These are phyloP conservation scores for Neodiprion virginianus DNA, from an alignment of 1,140 invertebrate genomes.

Conservation along the genomic window DNA sequence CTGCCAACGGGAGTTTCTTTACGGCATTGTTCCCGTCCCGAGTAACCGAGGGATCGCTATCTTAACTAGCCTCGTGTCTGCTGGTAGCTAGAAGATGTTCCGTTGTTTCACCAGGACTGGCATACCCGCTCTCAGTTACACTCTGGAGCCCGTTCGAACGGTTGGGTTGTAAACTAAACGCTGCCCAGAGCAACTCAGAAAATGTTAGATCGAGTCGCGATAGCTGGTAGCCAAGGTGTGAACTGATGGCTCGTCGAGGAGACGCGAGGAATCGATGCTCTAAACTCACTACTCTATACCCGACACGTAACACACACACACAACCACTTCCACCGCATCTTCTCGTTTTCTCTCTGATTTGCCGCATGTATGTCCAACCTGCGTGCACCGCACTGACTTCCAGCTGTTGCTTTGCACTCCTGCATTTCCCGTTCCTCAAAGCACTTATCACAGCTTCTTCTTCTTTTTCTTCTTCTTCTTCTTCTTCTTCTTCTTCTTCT, in stretches of 20 bases:
- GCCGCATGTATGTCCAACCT: too few species aligned
- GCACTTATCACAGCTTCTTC: too few species aligned
- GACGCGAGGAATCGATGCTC: too few species aligned
- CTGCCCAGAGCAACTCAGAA: constrained; percentile 11
- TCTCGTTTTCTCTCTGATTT: too few species aligned
- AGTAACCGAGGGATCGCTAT: constrained; percentile 50
- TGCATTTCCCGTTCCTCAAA: too few species aligned
- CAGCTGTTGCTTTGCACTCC: too few species aligned
- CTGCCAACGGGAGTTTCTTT: constrained; percentile 48
- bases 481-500: too few species aligned
- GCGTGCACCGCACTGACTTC: too few species aligned
- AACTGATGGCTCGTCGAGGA: not conserved
- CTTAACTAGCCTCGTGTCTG: constrained; percentile 51
- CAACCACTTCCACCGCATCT: too few species aligned
- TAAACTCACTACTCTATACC: too few species aligned
- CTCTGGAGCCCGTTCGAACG: not conserved
- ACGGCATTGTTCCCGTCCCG: constrained; percentile 49
- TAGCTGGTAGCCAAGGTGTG: not conserved
- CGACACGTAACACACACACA: too few species aligned
- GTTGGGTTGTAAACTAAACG: constrained; percentile 9
- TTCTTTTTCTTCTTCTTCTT: too few species aligned
- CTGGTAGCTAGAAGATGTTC: constrained; percentile 18
- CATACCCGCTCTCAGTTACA: not conserved
- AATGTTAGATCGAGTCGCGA: constrained; percentile 11
- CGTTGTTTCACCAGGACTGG: not conserved